phyloP scores from a whole-genome alignment of 2,113 vertebrate genomes.

The Ondatra zibethicus region DNA sequence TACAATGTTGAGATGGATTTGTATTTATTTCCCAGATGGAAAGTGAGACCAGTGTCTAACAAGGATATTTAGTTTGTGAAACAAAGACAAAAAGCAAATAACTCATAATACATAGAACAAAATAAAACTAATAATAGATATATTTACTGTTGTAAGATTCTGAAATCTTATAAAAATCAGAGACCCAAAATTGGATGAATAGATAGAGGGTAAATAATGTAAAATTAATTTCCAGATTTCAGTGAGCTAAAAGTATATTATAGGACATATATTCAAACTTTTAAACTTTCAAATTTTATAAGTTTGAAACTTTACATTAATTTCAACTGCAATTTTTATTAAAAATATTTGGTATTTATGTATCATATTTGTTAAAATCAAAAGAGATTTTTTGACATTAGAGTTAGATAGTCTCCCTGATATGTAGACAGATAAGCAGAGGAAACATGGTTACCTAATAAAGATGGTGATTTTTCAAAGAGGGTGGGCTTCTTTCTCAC shows the following conservation, averaged over 20 bases:
- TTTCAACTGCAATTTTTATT: neutral
- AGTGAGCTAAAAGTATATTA: neutral
- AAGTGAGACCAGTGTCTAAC: slow-evolving; percentile 42
- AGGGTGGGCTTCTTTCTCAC: neutral
- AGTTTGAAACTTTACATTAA: neutral
- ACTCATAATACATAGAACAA: slow-evolving; percentile 40
- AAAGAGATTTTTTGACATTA: too few relatives aligned
- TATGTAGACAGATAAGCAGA: neutral
- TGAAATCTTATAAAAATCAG: slow-evolving; percentile 28
- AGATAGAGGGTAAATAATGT: neutral
- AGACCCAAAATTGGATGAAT: neutral
- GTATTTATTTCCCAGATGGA: slow-evolving; percentile 65
- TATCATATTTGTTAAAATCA: neutral
- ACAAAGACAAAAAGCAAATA: slow-evolving; percentile 52
- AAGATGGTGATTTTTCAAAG: neutral
- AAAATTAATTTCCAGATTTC: neutral
- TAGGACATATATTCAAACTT: neutral
- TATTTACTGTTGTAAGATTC: slow-evolving; percentile 18
- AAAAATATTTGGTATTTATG: neutral
- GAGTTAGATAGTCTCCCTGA: too few relatives aligned
- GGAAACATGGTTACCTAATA: neutral
- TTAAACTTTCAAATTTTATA: neutral
- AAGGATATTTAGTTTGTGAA: slow-evolving; percentile 62
- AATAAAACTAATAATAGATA: slow-evolving; percentile 41
- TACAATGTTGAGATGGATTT: slow-evolving; percentile 53